phyloP scores from a whole-genome alignment of 2,113 vertebrate species.

The Synchiropus splendidus region DNA sequence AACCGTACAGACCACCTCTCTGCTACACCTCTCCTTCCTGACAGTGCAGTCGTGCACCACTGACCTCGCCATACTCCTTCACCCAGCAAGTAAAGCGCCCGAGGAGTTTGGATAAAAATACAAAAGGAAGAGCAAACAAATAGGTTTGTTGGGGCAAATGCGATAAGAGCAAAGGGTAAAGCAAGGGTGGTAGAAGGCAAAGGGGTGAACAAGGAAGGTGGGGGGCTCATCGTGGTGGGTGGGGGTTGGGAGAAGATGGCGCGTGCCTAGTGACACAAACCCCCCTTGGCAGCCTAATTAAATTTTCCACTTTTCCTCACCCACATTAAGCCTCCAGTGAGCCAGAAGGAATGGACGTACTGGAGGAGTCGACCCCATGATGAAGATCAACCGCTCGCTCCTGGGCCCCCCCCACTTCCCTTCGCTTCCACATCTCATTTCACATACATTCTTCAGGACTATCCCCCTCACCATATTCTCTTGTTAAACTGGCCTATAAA shows the following conservation, averaged over 20 bases:
- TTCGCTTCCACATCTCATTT: background rate
- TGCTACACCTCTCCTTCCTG: too few relatives aligned
- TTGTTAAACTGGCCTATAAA: too few relatives aligned
- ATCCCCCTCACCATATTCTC: too few relatives aligned
- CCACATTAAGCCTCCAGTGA: conserved; percentile 62
- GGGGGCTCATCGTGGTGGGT: conserved; percentile 8
- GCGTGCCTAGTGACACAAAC: conserved; percentile 65
- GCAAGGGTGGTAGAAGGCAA: background rate
- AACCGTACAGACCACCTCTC: too few relatives aligned
- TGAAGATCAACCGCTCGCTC: conserved; percentile 22
- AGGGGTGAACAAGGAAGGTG: background rate
- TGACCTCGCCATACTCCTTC: conserved; percentile 33
- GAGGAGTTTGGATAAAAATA: conserved; percentile 21
- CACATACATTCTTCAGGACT: conserved; percentile 8
- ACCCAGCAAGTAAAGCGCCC: conserved; percentile 24
- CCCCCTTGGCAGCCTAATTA: conserved; percentile 73
- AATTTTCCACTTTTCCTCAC: conserved; percentile 74
- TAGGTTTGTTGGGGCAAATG: conserved; percentile 11
- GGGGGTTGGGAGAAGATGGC: conserved; percentile 12
- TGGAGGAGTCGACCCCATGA: conserved; percentile 50
- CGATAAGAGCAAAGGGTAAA: conserved; percentile 27
- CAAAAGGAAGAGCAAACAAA: conserved; percentile 7
- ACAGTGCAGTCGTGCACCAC: conserved; percentile 21
- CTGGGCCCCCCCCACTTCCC: background rate
- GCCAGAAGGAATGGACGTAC: conserved; percentile 57